These are phyloP conservation scores for Sitta carolinensis DNA, from an alignment of 2,797 vertebrate genomes.

Conservation along the genomic window DNA sequence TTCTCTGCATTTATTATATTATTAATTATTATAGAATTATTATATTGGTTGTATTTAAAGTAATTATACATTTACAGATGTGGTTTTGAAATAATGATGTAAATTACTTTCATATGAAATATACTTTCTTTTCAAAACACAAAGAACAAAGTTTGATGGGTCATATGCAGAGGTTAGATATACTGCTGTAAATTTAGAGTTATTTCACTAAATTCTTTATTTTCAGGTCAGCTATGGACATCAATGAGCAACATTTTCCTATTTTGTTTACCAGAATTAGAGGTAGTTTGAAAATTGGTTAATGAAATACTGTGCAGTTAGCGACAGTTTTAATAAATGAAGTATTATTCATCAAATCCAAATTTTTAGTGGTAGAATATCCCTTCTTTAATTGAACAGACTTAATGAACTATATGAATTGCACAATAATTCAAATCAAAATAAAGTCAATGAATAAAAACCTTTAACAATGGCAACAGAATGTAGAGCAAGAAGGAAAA, in stretches of 20 bases:
- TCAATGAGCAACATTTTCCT: neutral
- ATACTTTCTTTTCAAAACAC: slow-evolving; percentile 11
- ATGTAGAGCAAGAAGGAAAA: neutral
- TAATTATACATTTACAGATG: slow-evolving; percentile 21
- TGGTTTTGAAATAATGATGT: slow-evolving; percentile 16
- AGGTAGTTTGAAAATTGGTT: neutral
- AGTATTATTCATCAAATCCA: neutral
- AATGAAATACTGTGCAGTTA: neutral
- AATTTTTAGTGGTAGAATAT: neutral
- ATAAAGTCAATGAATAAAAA: neutral
- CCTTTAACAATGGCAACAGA: neutral
- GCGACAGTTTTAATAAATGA: neutral
- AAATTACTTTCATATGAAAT: slow-evolving; percentile 5
- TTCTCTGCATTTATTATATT: neutral
- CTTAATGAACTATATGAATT: neutral
- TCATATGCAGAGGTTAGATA: neutral
- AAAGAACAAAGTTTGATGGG: neutral
- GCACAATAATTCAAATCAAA: neutral
- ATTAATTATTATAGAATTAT: neutral
- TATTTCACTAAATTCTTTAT: neutral
- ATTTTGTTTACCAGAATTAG: slow-evolving; percentile 2
- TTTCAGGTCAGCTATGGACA: neutral
- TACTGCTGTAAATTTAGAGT: neutral
- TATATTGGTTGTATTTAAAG: neutral
- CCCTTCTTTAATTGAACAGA: neutral